Evolutionary conservation across 1,140 invertebrate genomes (phyloP), one percentile per base, ranked within the genome.

Genomic region (Leptinotarsa texana): DNA sequence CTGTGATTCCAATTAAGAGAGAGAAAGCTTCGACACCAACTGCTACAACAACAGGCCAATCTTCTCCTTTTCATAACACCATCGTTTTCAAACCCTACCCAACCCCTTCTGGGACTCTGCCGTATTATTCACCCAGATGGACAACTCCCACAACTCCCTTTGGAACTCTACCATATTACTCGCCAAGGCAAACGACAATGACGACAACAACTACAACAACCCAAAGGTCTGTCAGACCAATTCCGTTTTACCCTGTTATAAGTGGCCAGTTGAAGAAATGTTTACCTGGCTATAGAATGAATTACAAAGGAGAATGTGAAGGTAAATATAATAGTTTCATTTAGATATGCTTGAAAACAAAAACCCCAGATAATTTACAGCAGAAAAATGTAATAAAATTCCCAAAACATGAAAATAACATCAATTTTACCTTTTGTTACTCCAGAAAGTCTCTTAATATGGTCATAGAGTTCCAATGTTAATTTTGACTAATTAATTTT

Each of bases 281-380:
- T 84, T 78, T 90, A 79, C 76, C 79, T 73, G 87, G 93, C 85
- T 89, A 89, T 89, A 82, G 85, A 77, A 83, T 84, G 81, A 86
- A 87, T 80, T 69, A 79, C 3, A 84, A 83, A 33, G 85, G 86
- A 63, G 78, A 82, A 72, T 89, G 88, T 79, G 85, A 87, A 84
- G 88, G 88, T 88, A 83, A 78, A 57, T 57, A n/a, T 33, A 6
- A 42, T 27, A 42, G 8, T 11, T 11, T 8, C 33, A 42, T 42
- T 42, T 6, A 42, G 1, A 42, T 42, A 42, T 11, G 33, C 33
- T 42, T 42, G 1, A 42, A 42, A 42, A 42, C 33, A 11, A 6
- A 42, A 42, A 11, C 8, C 33, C 1, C 33, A 42, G 33, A 42
- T 42, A 42, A 42, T 42, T 42, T 6, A 42, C 33, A 42, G 11